Evolutionary conservation across 1,140 invertebrate species (phyloP), one percentile per base, ranked within the genome.

Genomic region (Halictus rubicundus): DNA sequence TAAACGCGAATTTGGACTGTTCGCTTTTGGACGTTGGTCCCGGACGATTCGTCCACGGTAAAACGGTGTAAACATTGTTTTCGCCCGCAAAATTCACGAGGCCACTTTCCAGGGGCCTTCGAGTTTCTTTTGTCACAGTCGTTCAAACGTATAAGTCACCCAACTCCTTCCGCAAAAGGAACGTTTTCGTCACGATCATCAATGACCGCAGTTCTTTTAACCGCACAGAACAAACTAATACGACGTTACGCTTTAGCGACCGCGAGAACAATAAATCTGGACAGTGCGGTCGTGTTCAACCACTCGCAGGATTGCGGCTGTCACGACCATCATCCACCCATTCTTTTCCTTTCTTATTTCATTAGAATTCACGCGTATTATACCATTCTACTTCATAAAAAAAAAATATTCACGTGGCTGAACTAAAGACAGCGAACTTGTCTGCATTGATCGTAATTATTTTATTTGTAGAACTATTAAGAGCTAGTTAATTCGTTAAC

Each of bases 191-290:
- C n/a, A 27, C 32, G 37, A 66, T 74, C 46, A 21, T 66, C n/a
- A 25, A 59, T 39, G 52, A 12, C 37, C 52, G 27, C 1, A 27
- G 16, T 68, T 68, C 19, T 46, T 65, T 74, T 59, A 46, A 68
- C 73, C 73, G 27, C 73, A 46, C 73, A 59, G 73, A 68, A 68
- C 73, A 76, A 76, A 76, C 73, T 59, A 76, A 68, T 46, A 46
- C 49, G 54, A 42, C 52, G 73, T 76, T 76, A 76, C 64, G 64
- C 49, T 59, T 76, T 68, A 21, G 21, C 49, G 25, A 68, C 73
- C 73, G 16, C 61, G 61, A 54, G 16, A 66, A 39, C 72, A 52
- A 76, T 76, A 76, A 76, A 76, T 76, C 52, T 74, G n/a, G 54
- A 32, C 73, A 68, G 12, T 76, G 64, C 64, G 73, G 64, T 76